A percentile compares a stretch with the other conserved stretches of the same genome.
phyloP scores from a whole-genome alignment of 2,797 vertebrate genomes.

The Sebastes diploproa region DNA sequence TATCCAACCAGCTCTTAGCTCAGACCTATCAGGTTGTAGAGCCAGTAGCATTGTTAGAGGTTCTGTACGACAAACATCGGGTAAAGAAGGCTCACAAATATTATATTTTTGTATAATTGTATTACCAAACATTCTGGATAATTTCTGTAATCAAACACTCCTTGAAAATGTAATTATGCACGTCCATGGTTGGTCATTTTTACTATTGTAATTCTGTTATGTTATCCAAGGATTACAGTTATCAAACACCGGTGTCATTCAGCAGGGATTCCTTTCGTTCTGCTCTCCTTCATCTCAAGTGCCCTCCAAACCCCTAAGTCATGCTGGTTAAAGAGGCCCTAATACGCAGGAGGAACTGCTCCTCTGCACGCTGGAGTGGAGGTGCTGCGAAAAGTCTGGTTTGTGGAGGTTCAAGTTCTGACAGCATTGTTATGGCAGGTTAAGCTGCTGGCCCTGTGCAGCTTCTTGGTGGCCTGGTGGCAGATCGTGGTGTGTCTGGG shows the following conservation, averaged over 20 bases:
- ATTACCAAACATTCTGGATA: constrained; percentile 8
- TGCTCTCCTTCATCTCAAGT: constrained; percentile 27
- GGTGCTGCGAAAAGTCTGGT: constrained; percentile 55
- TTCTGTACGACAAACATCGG: constrained; percentile 11
- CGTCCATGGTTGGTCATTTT: constrained; percentile 20
- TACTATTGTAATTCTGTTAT: constrained; percentile 8
- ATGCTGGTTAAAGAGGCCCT: constrained; percentile 43
- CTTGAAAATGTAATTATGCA: constrained; percentile 8
- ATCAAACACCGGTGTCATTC: constrained; percentile 34
- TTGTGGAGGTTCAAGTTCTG: constrained; percentile 25
- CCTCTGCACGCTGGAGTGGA: constrained; percentile 40
- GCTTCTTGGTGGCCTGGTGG: constrained; percentile 68
- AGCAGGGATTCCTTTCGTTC: constrained; percentile 36
- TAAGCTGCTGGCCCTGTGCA: constrained; percentile 58
- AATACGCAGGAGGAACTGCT: constrained; percentile 18
- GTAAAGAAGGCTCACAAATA: constrained; percentile 15
- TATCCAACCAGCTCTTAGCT: background rate
- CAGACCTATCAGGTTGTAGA: background rate
- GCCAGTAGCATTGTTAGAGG: background rate
- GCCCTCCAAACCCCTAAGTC: constrained; percentile 41
- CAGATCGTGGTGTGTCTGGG: constrained; percentile 67
- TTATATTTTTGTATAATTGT: background rate
- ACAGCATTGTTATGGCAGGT: constrained; percentile 55
- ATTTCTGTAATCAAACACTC: constrained; percentile 27
- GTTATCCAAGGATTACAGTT: constrained; percentile 31